Base-by-base conservation (phyloP, 2,797 vertebrate species). In the Loris lydekkerianus region DNA sequence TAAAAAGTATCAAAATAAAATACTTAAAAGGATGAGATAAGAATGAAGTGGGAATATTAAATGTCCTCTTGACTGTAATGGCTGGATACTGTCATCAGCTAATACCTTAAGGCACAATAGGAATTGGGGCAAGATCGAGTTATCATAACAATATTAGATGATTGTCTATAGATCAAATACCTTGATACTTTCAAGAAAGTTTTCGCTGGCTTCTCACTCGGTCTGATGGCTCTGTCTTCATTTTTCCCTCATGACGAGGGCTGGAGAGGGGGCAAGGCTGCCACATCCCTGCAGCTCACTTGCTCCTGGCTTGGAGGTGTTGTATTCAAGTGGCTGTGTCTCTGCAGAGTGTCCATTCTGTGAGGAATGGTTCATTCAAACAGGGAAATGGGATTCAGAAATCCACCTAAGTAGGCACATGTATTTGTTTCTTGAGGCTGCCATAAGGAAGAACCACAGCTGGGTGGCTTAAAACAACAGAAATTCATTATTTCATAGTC, bases 1-100 rank as follows among this genome's bases (percentile, higher is more conserved):
- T 91, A 73, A 91, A 92, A 83, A 31, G 23, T 25, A 95, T 60
- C 82, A 82, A 87, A 94, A 58, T 75, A 49, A 97, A 89, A 89
- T 88, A 84, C 31, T 89, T 97, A 70, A 73, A 78, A 91, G 23
- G 31, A n/a, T 76, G 43, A 78, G 31, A 67, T 89, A 90, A 86
- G 86, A 27, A 73, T 23, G 29, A 95, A 83, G 72, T 80, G 76
- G 31, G 20, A 88, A 46, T 67, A 49, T 73, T 56, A 86, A 91
- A 37, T 94, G 31, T 78, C 56, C 53, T 60, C 37, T 49, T 73
- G 31, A 85, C 76, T 58, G n/a, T 53, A 49, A 61, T 78, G 63
- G 27, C 43, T 93, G 90, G 40, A 75, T 80, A 27, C 9, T 23
- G 23, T 82, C 83, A 89, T 77, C 15, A 83, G 58, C 49, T 81